Base-by-base conservation (phyloP, 2,797 vertebrate species). In the Cyclopterus lumpus region DNA sequence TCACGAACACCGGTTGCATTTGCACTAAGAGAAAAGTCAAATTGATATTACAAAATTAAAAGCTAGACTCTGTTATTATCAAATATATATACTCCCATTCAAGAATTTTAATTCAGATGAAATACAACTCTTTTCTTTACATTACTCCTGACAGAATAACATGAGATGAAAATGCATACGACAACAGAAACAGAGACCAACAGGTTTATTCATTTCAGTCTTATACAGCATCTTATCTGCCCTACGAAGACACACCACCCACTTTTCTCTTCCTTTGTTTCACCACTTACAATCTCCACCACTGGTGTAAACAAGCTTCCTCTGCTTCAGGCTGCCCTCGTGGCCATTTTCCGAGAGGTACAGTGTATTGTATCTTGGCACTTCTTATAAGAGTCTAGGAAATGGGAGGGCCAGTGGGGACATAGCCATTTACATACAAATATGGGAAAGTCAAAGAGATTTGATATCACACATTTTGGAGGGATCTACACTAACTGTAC, bases 311-410 rank as follows among this genome's bases (percentile, higher is more conserved):
- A 79, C 49, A 64, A 44, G 71, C 65, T 75, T 75, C 55, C 72
- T 65, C 42, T 70, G 44, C 65, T 68, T 73, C 67, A 34, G 73
- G 64, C 68, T 68, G 68, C 74, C 68, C 75, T 67, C 0, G 54
- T 75, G 59, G 77, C 59, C 75, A 67, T 62, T 76, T 72, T 65
- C 69, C 62, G 80, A 62, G 68, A 58, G 26, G 32, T 62, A 42
- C 48, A 67, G 42, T 65, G 24, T 28, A 30, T 60, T 62, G 30
- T 28, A 34, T 60, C 54, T 81, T 72, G 54, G 71, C 66, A 44
- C 48, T 58, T 67, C n/a, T 24, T 32, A 54, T 70, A 28, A 59
- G 28, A 65, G 40, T 75, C 4, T 0, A 62, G 61, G 57, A 75
- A 18, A 57, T 61, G 30, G 30, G n/a, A n/a, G 70, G 64, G 61